Evolutionary conservation across 2,797 vertebrate genomes (phyloP).

Genomic region (Acanthornis magna): DNA sequence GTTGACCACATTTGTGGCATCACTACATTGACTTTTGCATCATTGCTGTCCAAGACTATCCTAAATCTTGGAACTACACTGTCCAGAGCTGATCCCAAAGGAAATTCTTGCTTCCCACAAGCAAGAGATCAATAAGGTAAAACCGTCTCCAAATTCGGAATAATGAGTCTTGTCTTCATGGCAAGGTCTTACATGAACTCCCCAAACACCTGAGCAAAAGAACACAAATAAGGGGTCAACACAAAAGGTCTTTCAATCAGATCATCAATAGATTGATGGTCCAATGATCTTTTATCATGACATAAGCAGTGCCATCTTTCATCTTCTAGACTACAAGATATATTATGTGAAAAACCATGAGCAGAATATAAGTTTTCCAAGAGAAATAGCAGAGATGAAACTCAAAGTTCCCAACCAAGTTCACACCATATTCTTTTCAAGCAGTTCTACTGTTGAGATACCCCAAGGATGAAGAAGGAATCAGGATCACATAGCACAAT

Average conservation of each 20-base stretch:
- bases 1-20: background rate
- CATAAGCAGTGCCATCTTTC: background rate
- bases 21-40: background rate
- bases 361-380: background rate
- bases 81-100: background rate
- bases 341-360: background rate
- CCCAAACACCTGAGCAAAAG: background rate
- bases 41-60: background rate
- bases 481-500: background rate
- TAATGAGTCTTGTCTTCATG: background rate
- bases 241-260: background rate
- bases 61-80: background rate
- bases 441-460: background rate
- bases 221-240: background rate
- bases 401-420: background rate
- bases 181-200: background rate
- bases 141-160: background rate
- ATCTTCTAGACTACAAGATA: fast-evolving
- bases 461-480: background rate
- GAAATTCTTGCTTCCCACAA: background rate
- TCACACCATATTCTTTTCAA: background rate
- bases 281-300: background rate
- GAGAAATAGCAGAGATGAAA: background rate
- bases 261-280: background rate
- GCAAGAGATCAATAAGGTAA: background rate